Conservation (phyloP, 2,113 vertebrate genomes). For the Tupaia tana region DNA sequence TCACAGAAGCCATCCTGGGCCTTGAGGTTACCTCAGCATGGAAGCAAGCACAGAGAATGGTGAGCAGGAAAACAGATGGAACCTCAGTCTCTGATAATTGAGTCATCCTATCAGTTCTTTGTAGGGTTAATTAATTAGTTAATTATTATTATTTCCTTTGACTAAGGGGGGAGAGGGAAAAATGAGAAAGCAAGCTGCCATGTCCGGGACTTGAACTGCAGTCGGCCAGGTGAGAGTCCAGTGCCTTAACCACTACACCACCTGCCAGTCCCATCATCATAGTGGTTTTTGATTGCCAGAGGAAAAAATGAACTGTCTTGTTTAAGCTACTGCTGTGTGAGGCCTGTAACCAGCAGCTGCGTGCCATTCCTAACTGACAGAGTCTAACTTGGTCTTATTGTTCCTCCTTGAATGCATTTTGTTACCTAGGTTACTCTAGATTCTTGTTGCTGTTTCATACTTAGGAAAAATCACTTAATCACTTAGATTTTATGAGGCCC, state of each 20-base stretch:
- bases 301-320: background rate
- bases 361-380: background rate
- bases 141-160: too few species aligned
- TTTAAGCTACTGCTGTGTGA: background rate
- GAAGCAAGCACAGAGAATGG: background rate
- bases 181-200: too few species aligned
- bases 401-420: background rate
- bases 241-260: too few species aligned
- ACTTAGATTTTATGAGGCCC: background rate
- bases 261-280: too few species aligned
- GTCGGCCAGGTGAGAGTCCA: too few species aligned
- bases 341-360: background rate
- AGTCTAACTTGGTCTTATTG: background rate
- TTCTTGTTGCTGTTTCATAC: slow-evolving; percentile 34
- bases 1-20: background rate
- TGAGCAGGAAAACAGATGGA: background rate
- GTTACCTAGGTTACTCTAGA: background rate
- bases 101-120: background rate
- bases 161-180: too few species aligned
- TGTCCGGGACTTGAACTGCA: too few species aligned
- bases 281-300: background rate
- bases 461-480: slow-evolving; percentile 19
- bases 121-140: too few species aligned
- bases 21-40: background rate
- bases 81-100: background rate